Base-by-base conservation (phyloP, 1,140 invertebrate species). In the Trichonephila clavata region DNA sequence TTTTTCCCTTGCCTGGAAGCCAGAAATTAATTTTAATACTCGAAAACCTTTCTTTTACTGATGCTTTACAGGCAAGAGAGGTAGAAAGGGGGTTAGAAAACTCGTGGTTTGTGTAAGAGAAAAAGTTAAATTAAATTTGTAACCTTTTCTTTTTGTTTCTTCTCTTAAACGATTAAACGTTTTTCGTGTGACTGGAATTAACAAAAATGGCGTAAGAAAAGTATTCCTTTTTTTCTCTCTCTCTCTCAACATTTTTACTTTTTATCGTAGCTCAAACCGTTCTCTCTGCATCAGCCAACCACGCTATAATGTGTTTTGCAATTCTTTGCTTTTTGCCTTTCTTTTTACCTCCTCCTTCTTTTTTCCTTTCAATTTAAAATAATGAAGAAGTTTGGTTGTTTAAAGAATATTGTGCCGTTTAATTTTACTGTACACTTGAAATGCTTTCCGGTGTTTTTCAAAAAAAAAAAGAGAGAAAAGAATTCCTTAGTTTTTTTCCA, bases 91-190 rank as follows among this genome's bases (percentile, higher is more conserved):
- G 59, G n/a, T 39, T 39, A 18, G 88, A 90, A 92, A 92, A 84
- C 65, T 71, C 65, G 32, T 77, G 83, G 91, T 92, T 86, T 86
- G 61, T 71, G 81, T 86, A 27, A 39, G 50, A 92, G 92, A 93
- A 93, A 93, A 93, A 87, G 81, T 93, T 77, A 80, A 93, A 87
- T 87, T 93, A 93, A 93, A 87, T 93, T 93, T 87, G 84, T 87
- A 71, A 80, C 84, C 24, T 77, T 39, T 87, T 65, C 81, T 93
- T 87, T 93, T 63, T 93, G 32, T 93, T 93, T 93, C 92, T 87
- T 50, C 84, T 71, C 80, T 86, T 68, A 93, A 93, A 57, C 84
- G 92, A 87, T 93, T 87, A 93, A 87, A 65, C 50, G 65, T 87
- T 87, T 93, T 87, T 88, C 92, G 92, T 87, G 83, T 93, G 86